A percentile compares a stretch with the other conserved stretches of the same genome.
Evolutionary conservation across 2,113 vertebrate species (phyloP).

Genomic region (Erpornis zantholeuca): DNA sequence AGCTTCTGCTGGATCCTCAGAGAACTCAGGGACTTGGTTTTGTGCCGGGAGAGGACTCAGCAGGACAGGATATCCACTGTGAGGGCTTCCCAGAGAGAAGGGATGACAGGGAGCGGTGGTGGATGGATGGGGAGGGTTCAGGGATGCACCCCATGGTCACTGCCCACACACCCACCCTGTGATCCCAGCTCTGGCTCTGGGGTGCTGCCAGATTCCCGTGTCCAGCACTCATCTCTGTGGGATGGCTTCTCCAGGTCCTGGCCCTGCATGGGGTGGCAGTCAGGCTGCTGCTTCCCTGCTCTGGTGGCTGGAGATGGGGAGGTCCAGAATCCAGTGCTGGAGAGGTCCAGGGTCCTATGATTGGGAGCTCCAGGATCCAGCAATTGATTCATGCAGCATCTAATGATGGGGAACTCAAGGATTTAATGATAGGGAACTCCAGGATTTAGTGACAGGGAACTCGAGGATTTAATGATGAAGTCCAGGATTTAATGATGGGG

Average conservation of each 20-base stretch:
- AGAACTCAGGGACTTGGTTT: neutral
- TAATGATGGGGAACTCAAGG: too few relatives aligned
- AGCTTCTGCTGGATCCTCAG: neutral
- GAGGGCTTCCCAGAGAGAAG: neutral
- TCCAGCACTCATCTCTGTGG: neutral
- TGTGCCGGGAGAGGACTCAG: neutral
- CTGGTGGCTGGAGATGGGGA: neutral
- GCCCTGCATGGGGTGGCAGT: accelerated
- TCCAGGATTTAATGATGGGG: neutral
- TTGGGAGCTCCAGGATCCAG: neutral
- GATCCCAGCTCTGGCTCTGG: neutral
- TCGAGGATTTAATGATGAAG: neutral
- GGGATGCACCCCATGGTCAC: neutral
- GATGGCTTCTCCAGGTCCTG: accelerated
- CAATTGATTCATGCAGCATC: too few relatives aligned
- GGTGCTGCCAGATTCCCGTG: neutral
- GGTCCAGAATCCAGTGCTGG: accelerated
- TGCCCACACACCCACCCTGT: neutral
- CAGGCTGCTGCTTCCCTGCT: neutral
- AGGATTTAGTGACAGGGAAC: neutral
- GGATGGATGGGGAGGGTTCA: neutral
- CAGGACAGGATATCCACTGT: neutral
- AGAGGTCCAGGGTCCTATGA: neutral
- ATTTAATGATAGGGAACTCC: too few relatives aligned
- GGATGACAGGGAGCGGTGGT: neutral